Evolutionary conservation across 2,888 invertebrate species (phyloP).

Genomic region (Hydriomena furcata): DNA sequence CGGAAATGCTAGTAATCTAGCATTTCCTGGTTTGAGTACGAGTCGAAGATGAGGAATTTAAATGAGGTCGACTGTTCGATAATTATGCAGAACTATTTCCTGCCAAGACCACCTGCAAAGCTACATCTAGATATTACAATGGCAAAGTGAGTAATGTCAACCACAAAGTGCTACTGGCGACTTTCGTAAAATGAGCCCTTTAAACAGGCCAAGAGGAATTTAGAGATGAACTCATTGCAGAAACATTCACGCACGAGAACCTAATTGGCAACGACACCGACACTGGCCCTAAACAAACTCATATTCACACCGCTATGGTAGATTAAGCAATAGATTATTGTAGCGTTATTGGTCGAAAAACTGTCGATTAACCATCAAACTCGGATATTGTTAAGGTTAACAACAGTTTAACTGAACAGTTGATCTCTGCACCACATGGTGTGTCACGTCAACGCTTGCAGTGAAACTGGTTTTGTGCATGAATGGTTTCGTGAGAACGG

Average conservation of each 20-base stretch:
- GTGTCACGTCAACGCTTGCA: conserved; percentile 33
- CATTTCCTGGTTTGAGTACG: conserved; percentile 12
- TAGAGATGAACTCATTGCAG: no score
- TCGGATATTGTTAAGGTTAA: conserved; percentile 24
- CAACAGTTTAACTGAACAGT: conserved; percentile 19
- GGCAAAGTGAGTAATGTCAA: no score
- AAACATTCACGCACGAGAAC: no score
- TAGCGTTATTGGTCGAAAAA: conserved; percentile 11
- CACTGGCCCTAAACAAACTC: no score
- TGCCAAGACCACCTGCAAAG: conserved; percentile 3
- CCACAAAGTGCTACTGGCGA: no score
- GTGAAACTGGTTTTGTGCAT: conserved; percentile 30
- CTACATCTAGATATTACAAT: no score
- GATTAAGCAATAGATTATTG: not conserved
- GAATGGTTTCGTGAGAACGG: conserved; percentile 30
- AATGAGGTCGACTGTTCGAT: not conserved
- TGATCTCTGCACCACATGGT: conserved; percentile 25
- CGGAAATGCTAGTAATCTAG: conserved; percentile 20
- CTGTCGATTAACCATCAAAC: conserved; percentile 6
- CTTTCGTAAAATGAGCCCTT: no score
- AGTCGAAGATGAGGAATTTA: conserved; percentile 12
- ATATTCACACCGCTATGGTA: not conserved
- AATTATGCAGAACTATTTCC: conserved; percentile 7
- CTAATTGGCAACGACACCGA: no score
- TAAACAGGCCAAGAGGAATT: no score